phyloP scores from a whole-genome alignment of 2,113 vertebrate genomes.

The Dromas ardeola region DNA sequence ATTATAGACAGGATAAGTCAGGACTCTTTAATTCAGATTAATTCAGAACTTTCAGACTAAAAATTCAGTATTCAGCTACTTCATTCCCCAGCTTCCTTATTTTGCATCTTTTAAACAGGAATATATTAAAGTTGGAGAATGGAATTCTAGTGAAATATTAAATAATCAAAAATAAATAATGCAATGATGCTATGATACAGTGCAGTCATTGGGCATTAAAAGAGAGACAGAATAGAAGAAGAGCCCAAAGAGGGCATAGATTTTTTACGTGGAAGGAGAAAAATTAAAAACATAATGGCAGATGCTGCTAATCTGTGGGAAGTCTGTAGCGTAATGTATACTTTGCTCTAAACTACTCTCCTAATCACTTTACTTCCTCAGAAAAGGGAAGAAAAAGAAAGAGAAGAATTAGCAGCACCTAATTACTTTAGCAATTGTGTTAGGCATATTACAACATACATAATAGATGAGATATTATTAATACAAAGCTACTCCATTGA shows the following conservation, averaged over 20 bases:
- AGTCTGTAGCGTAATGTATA: background rate
- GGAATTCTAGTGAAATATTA: slow-evolving; percentile 16
- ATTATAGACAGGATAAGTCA: background rate
- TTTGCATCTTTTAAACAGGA: background rate
- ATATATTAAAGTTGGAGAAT: background rate
- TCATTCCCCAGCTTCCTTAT: background rate
- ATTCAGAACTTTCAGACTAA: background rate
- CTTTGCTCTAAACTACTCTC: background rate
- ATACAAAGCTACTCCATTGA: slow-evolving; percentile 38
- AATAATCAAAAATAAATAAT: slow-evolving; percentile 42
- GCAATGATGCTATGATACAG: background rate
- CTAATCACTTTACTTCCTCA: background rate
- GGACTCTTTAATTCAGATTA: background rate
- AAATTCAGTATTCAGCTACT: background rate
- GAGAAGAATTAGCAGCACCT: slow-evolving; percentile 25
- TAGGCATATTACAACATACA: slow-evolving; percentile 46
- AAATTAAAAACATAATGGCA: background rate
- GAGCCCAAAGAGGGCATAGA: background rate
- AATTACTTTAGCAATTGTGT: slow-evolving; percentile 40
- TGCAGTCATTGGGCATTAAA: background rate
- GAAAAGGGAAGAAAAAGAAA: background rate
- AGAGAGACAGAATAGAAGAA: background rate
- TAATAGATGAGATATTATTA: slow-evolving; percentile 65
- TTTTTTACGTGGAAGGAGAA: background rate
- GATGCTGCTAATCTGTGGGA: background rate